Percentiles rank a stretch among this genome's conserved stretches.
Evolutionary conservation across 2,797 vertebrate genomes (phyloP).

Genomic region (Vespertilio murinus): DNA sequence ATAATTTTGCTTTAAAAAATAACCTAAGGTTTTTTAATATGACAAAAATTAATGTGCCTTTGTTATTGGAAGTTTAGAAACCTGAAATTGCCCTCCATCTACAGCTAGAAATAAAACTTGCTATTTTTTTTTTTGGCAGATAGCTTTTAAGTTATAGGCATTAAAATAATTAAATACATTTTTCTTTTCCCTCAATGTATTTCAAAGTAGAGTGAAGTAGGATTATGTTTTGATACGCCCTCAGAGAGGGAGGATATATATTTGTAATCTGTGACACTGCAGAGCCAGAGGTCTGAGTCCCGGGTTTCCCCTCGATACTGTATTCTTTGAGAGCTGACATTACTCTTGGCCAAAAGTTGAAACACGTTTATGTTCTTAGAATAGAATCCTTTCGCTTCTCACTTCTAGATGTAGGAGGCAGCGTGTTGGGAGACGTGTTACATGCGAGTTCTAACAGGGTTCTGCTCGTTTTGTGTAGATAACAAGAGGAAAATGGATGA

Average conservation of each 20-base stretch:
- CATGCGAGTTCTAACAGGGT: neutral
- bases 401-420: neutral
- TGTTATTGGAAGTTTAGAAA: neutral
- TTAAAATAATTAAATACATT: neutral
- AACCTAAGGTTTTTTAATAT: neutral
- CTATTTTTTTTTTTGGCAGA: neutral
- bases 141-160: neutral
- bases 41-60: neutral
- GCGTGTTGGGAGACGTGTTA: neutral
- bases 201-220: neutral
- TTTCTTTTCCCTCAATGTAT: neutral
- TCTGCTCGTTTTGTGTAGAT: constrained; percentile 84
- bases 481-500: constrained; percentile 99
- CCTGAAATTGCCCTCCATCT: neutral
- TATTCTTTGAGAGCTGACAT: neutral
- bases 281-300: neutral
- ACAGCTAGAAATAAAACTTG: neutral
- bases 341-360: neutral
- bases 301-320: neutral
- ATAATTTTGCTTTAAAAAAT: neutral
- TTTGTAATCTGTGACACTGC: neutral
- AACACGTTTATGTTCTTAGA: neutral
- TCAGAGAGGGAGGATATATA: neutral
- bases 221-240: neutral
- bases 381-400: neutral